These are phyloP conservation scores for Carcharodon carcharias DNA, from an alignment of 2,797 vertebrate species.

Conservation along the genomic window DNA sequence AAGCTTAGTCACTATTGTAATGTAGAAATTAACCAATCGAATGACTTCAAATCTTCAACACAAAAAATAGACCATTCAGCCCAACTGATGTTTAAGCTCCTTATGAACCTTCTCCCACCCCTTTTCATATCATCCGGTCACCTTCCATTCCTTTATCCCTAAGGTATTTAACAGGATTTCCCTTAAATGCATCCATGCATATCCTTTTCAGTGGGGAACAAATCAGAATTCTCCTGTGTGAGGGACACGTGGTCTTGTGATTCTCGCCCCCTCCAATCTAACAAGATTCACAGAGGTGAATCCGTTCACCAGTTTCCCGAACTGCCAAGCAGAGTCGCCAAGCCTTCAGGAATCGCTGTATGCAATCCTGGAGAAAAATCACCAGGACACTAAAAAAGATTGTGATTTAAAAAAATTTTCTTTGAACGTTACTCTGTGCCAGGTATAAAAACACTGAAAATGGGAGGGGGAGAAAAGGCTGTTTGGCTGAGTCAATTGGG, in stretches of 20 bases:
- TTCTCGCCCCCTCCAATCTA: not conserved
- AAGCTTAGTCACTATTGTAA: not conserved
- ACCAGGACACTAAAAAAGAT: no score
- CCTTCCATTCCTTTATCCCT: not conserved
- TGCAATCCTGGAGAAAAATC: no score
- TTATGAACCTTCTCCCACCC: not conserved
- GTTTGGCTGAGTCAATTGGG: no score
- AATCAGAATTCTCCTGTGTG: not conserved
- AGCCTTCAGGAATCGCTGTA: no score
- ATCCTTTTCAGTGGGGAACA: not conserved
- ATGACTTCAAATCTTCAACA: not conserved
- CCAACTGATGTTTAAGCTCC: not conserved
- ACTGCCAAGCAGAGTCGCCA: not conserved
- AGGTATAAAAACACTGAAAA: no score
- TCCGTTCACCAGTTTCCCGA: not conserved
- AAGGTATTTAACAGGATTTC: not conserved
- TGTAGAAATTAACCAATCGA: not conserved
- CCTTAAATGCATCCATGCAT: not conserved
- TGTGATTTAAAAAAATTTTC: no score
- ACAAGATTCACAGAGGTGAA: not conserved
- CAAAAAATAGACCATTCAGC: not conserved
- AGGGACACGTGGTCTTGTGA: not conserved
- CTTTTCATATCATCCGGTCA: not conserved
- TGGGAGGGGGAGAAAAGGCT: no score
- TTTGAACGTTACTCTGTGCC: no score